A percentile compares a stretch with the other conserved stretches of the same genome.
These are phyloP conservation scores for Epirrhoe alternata DNA, from an alignment of 2,888 invertebrate species.

Conservation along the genomic window DNA sequence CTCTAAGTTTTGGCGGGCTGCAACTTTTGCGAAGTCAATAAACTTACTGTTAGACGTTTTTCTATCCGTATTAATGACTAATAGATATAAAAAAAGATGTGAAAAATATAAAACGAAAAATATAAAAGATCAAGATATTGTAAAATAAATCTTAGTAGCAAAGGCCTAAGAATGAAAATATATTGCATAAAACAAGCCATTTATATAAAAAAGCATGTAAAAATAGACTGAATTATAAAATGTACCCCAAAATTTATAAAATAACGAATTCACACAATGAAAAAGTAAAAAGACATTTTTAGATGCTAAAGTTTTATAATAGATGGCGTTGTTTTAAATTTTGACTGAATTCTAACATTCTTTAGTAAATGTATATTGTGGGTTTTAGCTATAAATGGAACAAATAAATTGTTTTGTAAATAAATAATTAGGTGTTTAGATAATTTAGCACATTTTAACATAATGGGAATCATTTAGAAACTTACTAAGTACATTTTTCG, in stretches of 20 bases:
- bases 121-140: background rate
- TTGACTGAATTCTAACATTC: conserved; percentile 4
- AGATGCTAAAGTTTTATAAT: background rate
- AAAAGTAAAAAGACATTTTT: conserved; percentile 1
- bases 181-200: background rate
- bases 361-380: background rate
- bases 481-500: too few relatives aligned
- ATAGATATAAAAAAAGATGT: too few relatives aligned
- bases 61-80: too few relatives aligned
- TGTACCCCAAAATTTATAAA: background rate
- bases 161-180: background rate
- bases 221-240: conserved; percentile 6
- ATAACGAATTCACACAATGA: background rate
- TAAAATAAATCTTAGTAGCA: background rate
- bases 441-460: background rate
- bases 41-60: too few relatives aligned
- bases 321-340: conserved; percentile 4
- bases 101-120: too few relatives aligned
- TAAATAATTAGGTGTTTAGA: background rate
- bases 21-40: too few relatives aligned
- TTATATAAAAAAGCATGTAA: background rate
- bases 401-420: background rate
- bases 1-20: too few relatives aligned
- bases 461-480: too few relatives aligned
- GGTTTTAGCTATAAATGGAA: background rate